Evolutionary conservation across 2,888 invertebrate genomes (phyloP).

Genomic region (Panzeria rudis): DNA sequence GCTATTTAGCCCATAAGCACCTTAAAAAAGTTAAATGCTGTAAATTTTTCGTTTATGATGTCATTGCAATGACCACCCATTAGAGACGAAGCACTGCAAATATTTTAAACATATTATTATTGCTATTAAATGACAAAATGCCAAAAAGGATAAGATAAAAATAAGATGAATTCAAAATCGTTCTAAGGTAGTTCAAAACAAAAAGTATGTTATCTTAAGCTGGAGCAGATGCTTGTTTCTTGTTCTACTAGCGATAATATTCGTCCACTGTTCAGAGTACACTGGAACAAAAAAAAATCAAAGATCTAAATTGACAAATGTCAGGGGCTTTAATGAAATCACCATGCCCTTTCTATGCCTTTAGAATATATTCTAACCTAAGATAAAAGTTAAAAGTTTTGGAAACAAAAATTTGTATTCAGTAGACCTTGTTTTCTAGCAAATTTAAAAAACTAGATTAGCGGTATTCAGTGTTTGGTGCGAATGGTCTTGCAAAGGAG

Average conservation of each 20-base stretch:
- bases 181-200: slow-evolving; percentile 13
- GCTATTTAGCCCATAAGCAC: slow-evolving; percentile 37
- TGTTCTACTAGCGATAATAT: background rate
- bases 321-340: too few species aligned
- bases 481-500: too few species aligned
- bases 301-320: too few species aligned
- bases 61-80: slow-evolving; percentile 62
- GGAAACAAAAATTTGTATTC: too few species aligned
- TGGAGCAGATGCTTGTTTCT: slow-evolving; percentile 51
- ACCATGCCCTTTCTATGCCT: too few species aligned
- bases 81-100: slow-evolving; percentile 26
- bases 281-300: slow-evolving; percentile 25
- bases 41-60: slow-evolving; percentile 61
- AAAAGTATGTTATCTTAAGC: slow-evolving; percentile 55
- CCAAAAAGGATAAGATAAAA: slow-evolving; percentile 1
- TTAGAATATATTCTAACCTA: too few species aligned
- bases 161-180: slow-evolving; percentile 7
- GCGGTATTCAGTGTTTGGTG: too few species aligned
- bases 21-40: slow-evolving; percentile 50
- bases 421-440: too few species aligned
- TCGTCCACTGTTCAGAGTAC: background rate
- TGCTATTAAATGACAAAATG: slow-evolving; percentile 41
- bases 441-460: too few species aligned
- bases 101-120: slow-evolving; percentile 49
- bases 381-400: too few species aligned